Evolutionary conservation across 2,888 invertebrate genomes (phyloP).

Genomic region (Rhodophaea formosa): DNA sequence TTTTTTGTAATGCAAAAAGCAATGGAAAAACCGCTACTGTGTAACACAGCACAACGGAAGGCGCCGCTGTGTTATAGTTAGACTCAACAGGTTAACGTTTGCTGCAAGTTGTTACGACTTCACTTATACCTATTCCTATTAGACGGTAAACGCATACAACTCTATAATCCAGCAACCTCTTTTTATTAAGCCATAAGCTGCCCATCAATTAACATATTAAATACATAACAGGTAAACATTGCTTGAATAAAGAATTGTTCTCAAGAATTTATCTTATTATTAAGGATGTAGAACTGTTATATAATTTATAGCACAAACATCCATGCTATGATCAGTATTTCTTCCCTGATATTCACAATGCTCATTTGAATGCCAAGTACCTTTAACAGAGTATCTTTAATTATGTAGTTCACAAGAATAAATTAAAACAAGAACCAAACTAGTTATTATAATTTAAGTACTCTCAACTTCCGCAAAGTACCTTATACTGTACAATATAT

Average conservation of each 20-base stretch:
- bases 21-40: no score
- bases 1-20: no score
- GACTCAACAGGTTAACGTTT: no score
- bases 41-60: no score
- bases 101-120: no score
- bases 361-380: no score
- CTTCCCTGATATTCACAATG: no score
- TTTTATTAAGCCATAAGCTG: background rate
- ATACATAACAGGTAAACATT: background rate
- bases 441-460: constrained; percentile 3
- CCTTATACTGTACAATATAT: background rate
- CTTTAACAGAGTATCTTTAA: background rate
- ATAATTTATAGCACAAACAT: background rate
- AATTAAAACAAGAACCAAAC: background rate
- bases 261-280: background rate
- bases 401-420: background rate
- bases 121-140: no score
- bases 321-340: no score
- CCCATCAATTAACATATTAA: background rate
- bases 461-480: constrained; percentile 4
- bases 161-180: background rate
- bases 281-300: background rate
- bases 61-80: no score
- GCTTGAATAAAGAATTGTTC: background rate
- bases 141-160: no score